Base-by-base conservation (phyloP, 2,113 vertebrate species). In the Tursiops truncatus region DNA sequence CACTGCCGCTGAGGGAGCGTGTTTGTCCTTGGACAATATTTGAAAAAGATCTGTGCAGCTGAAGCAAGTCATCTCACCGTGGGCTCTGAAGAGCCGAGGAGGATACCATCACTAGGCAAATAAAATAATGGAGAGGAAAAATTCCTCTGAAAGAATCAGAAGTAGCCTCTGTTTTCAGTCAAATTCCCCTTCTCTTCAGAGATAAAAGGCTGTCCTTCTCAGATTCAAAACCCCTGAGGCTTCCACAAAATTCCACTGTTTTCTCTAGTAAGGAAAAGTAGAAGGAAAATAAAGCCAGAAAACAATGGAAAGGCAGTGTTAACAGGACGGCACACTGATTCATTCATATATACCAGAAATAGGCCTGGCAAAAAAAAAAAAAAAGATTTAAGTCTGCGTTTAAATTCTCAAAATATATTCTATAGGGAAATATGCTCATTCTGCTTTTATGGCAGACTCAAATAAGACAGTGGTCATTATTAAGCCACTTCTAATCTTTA, bases 1-100 rank as follows among this genome's bases (percentile, higher is more conserved):
- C 96, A 95, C 18, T 96, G 95, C 96, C 74, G 89, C 96, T 65
- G 71, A 97, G 98, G 98, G 97, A 98, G 77, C 81, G 91, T 97
- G 96, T 91, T 98, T 98, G 98, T 98, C 98, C 98, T 98, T 98
- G 98, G 98, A 98, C 98, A 98, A 98, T 97, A 97, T 97, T 98
- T 98, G 96, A 97, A 96, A 95, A 98, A 97, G 89, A 94, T 97
- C 56, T 73, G 83, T 53, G 58, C 63, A 85, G 50, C 94, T 97
- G 96, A 98, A 97, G 74, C 96, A 97, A 98, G 97, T 89, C 97
- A 94, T 60, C 79, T 93, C 97, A 56, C 90, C 31, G 73, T 63
- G 74, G 68, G 33, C 94, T 97, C 53, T 63, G 65, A 83, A 95
- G 79, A 87, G 85, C 53, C 68, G 33, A n/a, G 17, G 2, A 82